Base-by-base conservation (phyloP, 2,797 vertebrate genomes). In the Tiaroga cobitis region DNA sequence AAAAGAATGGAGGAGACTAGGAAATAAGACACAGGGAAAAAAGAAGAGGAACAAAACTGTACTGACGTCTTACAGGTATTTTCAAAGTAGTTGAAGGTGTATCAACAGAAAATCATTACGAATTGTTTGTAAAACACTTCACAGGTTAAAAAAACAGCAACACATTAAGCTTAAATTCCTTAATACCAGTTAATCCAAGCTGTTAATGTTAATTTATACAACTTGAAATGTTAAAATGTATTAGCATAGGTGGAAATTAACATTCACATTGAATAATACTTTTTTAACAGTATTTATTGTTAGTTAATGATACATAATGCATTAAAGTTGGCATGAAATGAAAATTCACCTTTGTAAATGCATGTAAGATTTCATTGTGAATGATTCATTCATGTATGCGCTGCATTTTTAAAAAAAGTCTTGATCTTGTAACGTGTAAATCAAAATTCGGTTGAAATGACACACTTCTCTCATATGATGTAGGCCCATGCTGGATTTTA, bases 1-100 rank as follows among this genome's bases (percentile, higher is more conserved):
- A 51, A 81, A 43, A 81, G 19, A 84, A 46, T 21, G 65, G 54
- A 78, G 74, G n/a, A 79, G 67, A n/a, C n/a, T n/a, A 84, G 75
- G 65, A 79, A 37, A 78, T n/a, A 79, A 70, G 82, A 83, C 15
- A 32, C 32, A 56, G 32, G 49, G 65, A 79, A 29, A 59, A 15
- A 72, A 72, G 51, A 63, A 61, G 37, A 70, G 11, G 26, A 76
- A 51, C 49, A 70, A 26, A 24, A 70, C 24, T 6, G 26, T 61
- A 11, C 41, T 26, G 46, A 49, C 16, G 59, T 37, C 70, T 75
- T 67, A 75, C 72, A 68, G 18, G 34, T 29, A 41, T 32, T 18
- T 83, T 37, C 39, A 39, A 39, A 10, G 76, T 41, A 54, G 65
- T 54, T 70, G 24, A 70, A n/a, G 51, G 32, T 46, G 8, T 43